Conservation (phyloP, 2,113 vertebrate genomes). For the Eretmochelys imbricata region DNA sequence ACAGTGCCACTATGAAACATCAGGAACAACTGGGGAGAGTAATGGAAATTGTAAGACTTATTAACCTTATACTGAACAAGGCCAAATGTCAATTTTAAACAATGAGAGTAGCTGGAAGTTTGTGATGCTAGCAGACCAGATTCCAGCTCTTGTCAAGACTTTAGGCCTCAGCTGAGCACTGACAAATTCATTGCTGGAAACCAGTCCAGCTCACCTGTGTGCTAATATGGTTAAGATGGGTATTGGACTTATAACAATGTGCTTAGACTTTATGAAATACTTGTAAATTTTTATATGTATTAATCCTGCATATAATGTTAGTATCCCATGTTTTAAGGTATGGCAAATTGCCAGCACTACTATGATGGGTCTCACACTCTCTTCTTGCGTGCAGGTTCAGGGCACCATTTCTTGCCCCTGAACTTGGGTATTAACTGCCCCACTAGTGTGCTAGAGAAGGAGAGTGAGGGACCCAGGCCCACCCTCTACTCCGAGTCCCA, state of each 20-base stretch:
- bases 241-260: neutral
- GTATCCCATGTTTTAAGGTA: neutral
- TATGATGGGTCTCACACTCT: too few species aligned
- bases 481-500: too few species aligned
- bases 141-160: neutral
- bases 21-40: neutral
- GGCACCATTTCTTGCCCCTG: too few species aligned
- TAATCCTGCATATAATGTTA: neutral
- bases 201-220: neutral
- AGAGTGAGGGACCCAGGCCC: too few species aligned
- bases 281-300: neutral
- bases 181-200: neutral
- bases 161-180: neutral
- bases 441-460: too few species aligned
- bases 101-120: neutral
- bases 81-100: neutral
- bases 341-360: too few species aligned
- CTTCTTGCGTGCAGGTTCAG: too few species aligned
- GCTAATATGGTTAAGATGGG: neutral
- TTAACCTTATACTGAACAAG: neutral
- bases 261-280: neutral
- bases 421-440: too few species aligned
- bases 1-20: neutral
- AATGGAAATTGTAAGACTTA: neutral
- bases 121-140: neutral